These are phyloP conservation scores for Tympanoctomys barrerae DNA, from an alignment of 2,797 vertebrate genomes.

Conservation along the genomic window DNA sequence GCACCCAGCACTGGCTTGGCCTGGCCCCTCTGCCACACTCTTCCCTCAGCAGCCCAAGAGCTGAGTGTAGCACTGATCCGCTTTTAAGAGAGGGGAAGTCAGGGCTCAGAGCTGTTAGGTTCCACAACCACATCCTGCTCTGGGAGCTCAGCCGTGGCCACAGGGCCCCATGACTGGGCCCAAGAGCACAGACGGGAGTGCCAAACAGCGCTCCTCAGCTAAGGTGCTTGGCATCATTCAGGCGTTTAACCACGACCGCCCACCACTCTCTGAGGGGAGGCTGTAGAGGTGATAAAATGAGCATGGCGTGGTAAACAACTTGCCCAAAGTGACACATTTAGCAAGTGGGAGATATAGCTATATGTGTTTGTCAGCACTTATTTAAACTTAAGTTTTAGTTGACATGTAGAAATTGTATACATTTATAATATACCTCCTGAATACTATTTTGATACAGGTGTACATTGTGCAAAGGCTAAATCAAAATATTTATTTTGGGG, in stretches of 20 bases:
- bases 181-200: neutral
- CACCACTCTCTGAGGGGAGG: fast-evolving
- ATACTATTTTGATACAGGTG: neutral
- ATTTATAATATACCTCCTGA: neutral
- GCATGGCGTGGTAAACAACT: neutral
- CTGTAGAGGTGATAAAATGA: neutral
- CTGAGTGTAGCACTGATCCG: neutral
- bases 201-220: neutral
- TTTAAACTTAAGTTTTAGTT: neutral
- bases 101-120: neutral
- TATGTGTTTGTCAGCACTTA: neutral
- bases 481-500: neutral
- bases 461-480: neutral
- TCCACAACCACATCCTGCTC: neutral
- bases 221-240: fast-evolving
- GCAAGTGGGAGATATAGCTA: neutral
- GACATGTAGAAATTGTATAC: neutral
- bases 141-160: neutral
- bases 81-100: neutral
- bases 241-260: neutral
- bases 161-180: neutral
- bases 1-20: neutral
- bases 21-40: neutral
- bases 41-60: neutral
- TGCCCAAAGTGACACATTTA: neutral